Conservation (phyloP, 2,113 vertebrate species). For the Chrysemys picta region DNA sequence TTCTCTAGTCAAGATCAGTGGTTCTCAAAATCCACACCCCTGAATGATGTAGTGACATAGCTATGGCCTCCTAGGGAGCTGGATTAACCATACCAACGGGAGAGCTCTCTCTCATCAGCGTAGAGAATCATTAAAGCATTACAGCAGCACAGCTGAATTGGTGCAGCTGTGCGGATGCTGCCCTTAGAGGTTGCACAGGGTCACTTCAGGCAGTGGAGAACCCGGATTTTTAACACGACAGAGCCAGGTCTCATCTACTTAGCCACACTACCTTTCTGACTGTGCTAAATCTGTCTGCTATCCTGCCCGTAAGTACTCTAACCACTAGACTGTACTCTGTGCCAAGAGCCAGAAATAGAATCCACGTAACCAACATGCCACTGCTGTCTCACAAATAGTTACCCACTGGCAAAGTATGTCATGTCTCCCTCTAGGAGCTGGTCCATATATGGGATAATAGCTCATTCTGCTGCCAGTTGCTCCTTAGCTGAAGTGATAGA, state of each 20-base stretch:
- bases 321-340: accelerated
- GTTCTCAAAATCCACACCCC: too few relatives aligned
- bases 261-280: background rate
- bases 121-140: too few relatives aligned
- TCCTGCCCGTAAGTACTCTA: background rate
- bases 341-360: background rate
- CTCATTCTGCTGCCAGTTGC: background rate
- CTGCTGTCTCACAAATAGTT: too few relatives aligned
- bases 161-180: too few relatives aligned
- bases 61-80: too few relatives aligned
- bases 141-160: too few relatives aligned
- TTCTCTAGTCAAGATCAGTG: background rate
- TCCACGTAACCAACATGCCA: accelerated
- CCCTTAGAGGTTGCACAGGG: background rate
- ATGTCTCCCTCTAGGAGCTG: background rate
- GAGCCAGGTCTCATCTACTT: background rate
- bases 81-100: too few relatives aligned
- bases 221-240: background rate
- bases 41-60: too few relatives aligned
- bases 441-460: background rate
- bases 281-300: accelerated
- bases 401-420: background rate
- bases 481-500: background rate
- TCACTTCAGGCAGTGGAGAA: background rate
- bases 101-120: too few relatives aligned